These are phyloP conservation scores for Bujurquina vittata DNA, from an alignment of 2,113 vertebrate species.

Conservation along the genomic window DNA sequence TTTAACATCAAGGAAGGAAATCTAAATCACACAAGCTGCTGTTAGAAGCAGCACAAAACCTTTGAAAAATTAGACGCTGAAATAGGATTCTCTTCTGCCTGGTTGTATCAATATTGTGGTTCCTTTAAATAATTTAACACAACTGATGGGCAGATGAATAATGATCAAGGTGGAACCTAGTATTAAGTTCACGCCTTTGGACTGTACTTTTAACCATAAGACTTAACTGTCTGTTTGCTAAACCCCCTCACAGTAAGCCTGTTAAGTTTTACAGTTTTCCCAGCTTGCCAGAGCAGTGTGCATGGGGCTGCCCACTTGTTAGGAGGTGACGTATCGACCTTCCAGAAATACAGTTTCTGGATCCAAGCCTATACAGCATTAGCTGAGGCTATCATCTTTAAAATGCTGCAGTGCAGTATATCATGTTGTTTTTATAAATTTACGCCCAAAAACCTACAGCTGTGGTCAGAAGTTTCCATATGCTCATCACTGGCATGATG, in stretches of 20 bases:
- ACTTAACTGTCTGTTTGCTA: background rate
- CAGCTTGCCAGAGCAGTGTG: background rate
- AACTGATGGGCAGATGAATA: slow-evolving; percentile 15
- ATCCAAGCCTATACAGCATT: background rate
- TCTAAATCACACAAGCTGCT: slow-evolving; percentile 36
- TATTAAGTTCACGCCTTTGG: slow-evolving; percentile 15
- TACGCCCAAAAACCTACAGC: background rate
- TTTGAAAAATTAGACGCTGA: background rate
- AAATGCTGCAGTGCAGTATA: slow-evolving; percentile 7
- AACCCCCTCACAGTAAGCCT: background rate
- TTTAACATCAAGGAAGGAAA: slow-evolving; percentile 58
- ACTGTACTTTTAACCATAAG: background rate
- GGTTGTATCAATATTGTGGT: background rate
- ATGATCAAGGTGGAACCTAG: background rate
- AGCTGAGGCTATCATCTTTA: slow-evolving; percentile 5
- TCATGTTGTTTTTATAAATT: background rate
- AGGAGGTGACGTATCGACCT: background rate
- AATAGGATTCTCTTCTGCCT: slow-evolving; percentile 4
- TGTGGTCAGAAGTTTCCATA: background rate
- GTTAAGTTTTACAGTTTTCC: background rate
- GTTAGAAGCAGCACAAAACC: slow-evolving; percentile 16
- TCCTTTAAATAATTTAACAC: slow-evolving; percentile 12
- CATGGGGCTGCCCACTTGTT: background rate
- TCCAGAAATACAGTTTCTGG: slow-evolving; percentile 1
- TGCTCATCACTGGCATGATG: background rate